Evolutionary conservation across 92 coral and sea anemone genomes (phyloP), one percentile per base, ranked within the genome.

Genomic region (Parazoanthus swiftii): DNA sequence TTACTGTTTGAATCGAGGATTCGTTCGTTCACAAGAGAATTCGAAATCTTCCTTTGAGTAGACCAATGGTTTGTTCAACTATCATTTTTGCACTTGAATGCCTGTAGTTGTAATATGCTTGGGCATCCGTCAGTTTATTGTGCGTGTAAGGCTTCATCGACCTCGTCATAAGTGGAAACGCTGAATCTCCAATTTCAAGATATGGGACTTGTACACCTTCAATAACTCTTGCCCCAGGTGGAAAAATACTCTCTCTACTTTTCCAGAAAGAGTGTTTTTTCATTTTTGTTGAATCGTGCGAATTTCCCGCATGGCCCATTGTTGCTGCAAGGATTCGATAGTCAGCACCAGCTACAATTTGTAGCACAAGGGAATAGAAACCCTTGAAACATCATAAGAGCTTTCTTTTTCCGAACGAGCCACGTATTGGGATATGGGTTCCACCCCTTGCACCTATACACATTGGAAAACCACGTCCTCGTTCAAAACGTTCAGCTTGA

Each of bases 131-230:
- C 91, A 91, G 91, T 83, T 88, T 90, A 82, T 90, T 91, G 67
- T 91, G 93, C n/a, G 89, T 88, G 35, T 82, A 88, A 77, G 93
- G 86, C 89, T 91, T 91, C 91, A 84, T 91, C 77, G 91, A 91
- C 48, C 91, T 88, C 48, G 89, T 39, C 38, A 91, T 88, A 66
- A 88, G 46, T 82, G 56, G 38, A 86, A 88, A 90, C 15, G 90
- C 88, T 74, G 90, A 86, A 29, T 82, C 80, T 65, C 85, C 90
- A 88, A 81, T 86, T 33, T 76, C 88, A 10, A 82, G 77, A 90
- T 90, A 90, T 59, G 81, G 88, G 9, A 90, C n/a, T 16, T 10
- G 14, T 29, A 88, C 90, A 13, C 93, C 90, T 73, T 88, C 86
- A 51, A 90, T 90, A 90, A 77, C 92, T 85, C 92, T 85, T 42